Evolutionary conservation across 2,113 vertebrate species (phyloP), one percentile per base, ranked within the genome.

Genomic region (Sialia sialis): DNA sequence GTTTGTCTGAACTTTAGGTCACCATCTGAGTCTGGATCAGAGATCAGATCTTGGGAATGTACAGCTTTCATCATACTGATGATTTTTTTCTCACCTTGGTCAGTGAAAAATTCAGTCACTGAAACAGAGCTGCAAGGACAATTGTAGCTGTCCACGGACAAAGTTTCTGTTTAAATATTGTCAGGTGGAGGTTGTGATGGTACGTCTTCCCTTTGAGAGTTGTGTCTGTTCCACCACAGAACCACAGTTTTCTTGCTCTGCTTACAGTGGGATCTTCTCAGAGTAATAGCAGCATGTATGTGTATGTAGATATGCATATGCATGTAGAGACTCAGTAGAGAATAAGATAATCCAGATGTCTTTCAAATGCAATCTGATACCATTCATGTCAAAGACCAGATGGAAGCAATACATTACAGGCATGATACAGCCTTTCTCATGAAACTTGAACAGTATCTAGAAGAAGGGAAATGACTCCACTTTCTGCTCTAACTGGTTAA

Each of bases 211-310:
- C 11, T 29, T 79, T 18, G 34, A 46, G 32, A 62, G 8, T 4
- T 75, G 52, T 44, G 14, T 78, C 29, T 87, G 60, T 16, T 62
- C 27, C 0, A 0, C 82, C 36, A 10, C 5, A 13, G 51, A 69
- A 44, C 29, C 46, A 34, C 3, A 1, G 4, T 20, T 13, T 13
- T 18, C 67, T 36, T 58, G 41, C 21, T 87, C 34, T 51, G 58
- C 19, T 59, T 63, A 10, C 16, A 62, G 51, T 21, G 46, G 4
- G 16, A 34, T 77, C 68, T 52, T 58, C 78, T 89, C 39, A 64
- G 48, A 79, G n/a, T 3, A 3, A 16, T 18, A 17, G 4, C 54
- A 41, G 11, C 4, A 0, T 34, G 4, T n/a, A 4, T 6, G 1
- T 34, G 12, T 2, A 3, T 19, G 8, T 29, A 56, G 20, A 9